A percentile compares a stretch with the other conserved stretches of the same genome.
Evolutionary conservation across 1,140 invertebrate genomes (phyloP).

Genomic region (Teleogryllus occipitalis): DNA sequence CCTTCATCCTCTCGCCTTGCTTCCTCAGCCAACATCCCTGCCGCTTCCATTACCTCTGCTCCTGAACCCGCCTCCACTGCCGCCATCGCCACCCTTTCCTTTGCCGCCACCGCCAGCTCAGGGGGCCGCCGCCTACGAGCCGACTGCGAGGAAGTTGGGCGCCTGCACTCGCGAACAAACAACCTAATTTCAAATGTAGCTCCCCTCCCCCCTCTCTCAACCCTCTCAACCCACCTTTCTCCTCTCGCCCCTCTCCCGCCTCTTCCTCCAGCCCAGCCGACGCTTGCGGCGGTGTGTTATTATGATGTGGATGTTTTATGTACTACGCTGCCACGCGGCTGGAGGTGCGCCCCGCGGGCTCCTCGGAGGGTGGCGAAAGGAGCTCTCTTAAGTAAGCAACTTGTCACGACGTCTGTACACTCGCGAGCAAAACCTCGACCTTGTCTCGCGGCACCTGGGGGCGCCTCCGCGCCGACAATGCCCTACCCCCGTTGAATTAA

Average conservation of each 20-base stretch:
- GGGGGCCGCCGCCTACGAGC: not conserved
- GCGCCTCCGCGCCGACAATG: too few species aligned
- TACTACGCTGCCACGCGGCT: conserved; percentile 9
- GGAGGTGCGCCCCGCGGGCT: conserved; percentile 9
- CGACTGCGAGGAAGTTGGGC: not conserved
- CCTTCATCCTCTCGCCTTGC: too few species aligned
- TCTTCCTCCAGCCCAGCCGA: not conserved
- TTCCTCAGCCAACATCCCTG: too few species aligned
- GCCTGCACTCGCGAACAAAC: conserved; percentile 21
- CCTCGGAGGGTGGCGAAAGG: conserved; percentile 6
- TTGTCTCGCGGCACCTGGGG: too few species aligned
- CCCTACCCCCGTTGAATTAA: not conserved
- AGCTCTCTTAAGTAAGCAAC: conserved; percentile 18
- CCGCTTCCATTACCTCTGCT: too few species aligned
- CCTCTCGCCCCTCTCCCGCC: not conserved
- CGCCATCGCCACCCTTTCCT: too few species aligned
- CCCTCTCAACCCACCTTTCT: not conserved
- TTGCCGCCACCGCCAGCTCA: too few species aligned
- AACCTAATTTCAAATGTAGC: conserved; percentile 22
- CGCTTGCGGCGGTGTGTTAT: conserved; percentile 21
- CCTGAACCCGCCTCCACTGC: too few species aligned
- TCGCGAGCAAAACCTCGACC: not conserved
- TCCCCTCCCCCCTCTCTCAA: not conserved
- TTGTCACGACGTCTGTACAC: conserved; percentile 11
- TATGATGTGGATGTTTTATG: conserved; percentile 25